These are phyloP conservation scores for Pipa parva DNA, from an alignment of 2,113 vertebrate species.

Conservation along the genomic window DNA sequence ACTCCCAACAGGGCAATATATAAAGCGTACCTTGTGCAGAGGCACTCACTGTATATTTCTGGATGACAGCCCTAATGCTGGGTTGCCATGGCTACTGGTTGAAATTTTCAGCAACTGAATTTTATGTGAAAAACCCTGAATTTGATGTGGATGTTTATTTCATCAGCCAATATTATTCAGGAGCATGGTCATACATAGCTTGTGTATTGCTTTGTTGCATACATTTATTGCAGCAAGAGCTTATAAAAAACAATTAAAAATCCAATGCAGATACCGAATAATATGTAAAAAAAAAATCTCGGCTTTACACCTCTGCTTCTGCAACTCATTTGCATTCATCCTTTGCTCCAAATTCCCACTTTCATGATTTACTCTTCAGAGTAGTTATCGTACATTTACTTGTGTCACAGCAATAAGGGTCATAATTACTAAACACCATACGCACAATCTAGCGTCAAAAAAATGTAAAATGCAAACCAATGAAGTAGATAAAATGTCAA, in stretches of 20 bases:
- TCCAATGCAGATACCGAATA: too few species aligned
- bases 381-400: too few species aligned
- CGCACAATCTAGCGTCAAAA: too few species aligned
- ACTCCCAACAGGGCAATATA: slow-evolving; percentile 23
- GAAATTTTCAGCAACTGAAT: slow-evolving; percentile 22
- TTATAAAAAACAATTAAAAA: background rate
- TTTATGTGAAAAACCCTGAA: slow-evolving; percentile 35
- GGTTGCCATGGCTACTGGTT: slow-evolving; percentile 27
- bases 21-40: slow-evolving; percentile 14
- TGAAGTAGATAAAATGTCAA: too few species aligned
- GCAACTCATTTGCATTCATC: too few species aligned
- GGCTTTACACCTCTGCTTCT: too few species aligned
- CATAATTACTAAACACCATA: too few species aligned
- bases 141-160: slow-evolving; percentile 5
- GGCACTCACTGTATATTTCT: slow-evolving; percentile 28
- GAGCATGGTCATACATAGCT: background rate
- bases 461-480: too few species aligned
- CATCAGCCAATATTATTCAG: background rate
- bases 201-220: background rate
- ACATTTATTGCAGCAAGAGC: background rate
- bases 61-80: slow-evolving; percentile 30
- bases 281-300: too few species aligned
- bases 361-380: too few species aligned
- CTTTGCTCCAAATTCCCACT: too few species aligned
- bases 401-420: too few species aligned